These are phyloP conservation scores for Xylocopa sonorina DNA, from an alignment of 1,140 invertebrate genomes.

Conservation along the genomic window DNA sequence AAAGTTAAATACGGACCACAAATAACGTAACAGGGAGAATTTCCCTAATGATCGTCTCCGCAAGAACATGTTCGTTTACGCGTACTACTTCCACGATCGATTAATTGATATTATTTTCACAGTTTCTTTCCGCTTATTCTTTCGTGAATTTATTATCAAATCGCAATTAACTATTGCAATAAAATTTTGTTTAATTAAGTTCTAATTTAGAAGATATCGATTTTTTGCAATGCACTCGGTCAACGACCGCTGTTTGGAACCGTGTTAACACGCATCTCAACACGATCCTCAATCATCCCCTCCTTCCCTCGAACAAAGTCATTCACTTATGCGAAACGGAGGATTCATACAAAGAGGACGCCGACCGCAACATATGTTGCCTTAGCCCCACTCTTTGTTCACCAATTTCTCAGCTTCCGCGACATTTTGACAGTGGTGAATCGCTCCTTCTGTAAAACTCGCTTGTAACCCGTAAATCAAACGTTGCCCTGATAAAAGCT, in stretches of 20 bases:
- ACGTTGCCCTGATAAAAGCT: not conserved
- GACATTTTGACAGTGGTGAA: conserved; percentile 22
- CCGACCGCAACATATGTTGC: not conserved
- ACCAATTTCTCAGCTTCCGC: conserved; percentile 24
- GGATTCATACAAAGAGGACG: not conserved
- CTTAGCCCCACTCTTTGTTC: not conserved
- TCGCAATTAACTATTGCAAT: too few relatives aligned
- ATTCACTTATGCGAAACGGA: not conserved
- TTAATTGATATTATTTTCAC: not conserved
- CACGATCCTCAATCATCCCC: not conserved
- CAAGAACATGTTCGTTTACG: too few relatives aligned
- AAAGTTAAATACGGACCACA: not conserved
- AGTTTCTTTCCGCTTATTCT: not conserved
- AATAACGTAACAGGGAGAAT: not conserved
- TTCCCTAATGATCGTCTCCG: not conserved
- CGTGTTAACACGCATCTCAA: conserved; percentile 7
- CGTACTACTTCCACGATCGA: not conserved
- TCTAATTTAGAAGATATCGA: not conserved
- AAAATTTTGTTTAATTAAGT: not conserved
- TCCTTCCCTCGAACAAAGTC: not conserved
- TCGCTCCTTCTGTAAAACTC: not conserved
- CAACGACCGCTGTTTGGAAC: conserved; percentile 43
- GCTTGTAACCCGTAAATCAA: conserved; percentile 10
- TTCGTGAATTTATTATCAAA: not conserved
- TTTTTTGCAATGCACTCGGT: not conserved